phyloP scores from a whole-genome alignment of 2,888 invertebrate genomes.

The Agrochola lota region DNA sequence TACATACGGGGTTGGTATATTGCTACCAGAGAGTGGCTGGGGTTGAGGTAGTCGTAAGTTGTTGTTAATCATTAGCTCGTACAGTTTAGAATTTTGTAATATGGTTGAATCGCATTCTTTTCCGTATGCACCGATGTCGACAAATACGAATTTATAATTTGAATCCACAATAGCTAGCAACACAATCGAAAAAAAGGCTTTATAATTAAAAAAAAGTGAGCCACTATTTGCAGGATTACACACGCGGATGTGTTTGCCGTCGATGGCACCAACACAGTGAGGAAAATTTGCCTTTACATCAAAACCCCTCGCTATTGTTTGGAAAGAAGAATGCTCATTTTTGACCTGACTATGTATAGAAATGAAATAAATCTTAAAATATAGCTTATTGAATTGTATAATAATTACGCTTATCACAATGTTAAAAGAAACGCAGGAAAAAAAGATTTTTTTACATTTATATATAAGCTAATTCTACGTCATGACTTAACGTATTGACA shows the following conservation, averaged over 20 bases:
- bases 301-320: too few species aligned
- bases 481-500: too few species aligned
- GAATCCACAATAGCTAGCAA: conserved; percentile 52
- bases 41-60: conserved; percentile 36
- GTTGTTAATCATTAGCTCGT: conserved; percentile 32
- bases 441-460: too few species aligned
- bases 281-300: conserved; percentile 44
- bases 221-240: conserved; percentile 33
- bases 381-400: too few species aligned
- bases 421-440: too few species aligned
- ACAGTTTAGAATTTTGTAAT: conserved; percentile 25
- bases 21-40: conserved; percentile 36
- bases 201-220: conserved; percentile 51
- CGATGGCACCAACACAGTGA: conserved; percentile 39
- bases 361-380: too few species aligned
- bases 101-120: conserved; percentile 11
- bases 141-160: conserved; percentile 53
- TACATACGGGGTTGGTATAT: conserved; percentile 37
- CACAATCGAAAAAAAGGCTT: conserved; percentile 54
- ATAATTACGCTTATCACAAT: too few species aligned
- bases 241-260: conserved; percentile 38
- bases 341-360: too few species aligned
- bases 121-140: conserved; percentile 43
- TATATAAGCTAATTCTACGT: too few species aligned
- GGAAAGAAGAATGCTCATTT: too few species aligned